Evolutionary conservation across 1,140 invertebrate genomes (phyloP).

Genomic region (Diplogasteroides magnus): DNA sequence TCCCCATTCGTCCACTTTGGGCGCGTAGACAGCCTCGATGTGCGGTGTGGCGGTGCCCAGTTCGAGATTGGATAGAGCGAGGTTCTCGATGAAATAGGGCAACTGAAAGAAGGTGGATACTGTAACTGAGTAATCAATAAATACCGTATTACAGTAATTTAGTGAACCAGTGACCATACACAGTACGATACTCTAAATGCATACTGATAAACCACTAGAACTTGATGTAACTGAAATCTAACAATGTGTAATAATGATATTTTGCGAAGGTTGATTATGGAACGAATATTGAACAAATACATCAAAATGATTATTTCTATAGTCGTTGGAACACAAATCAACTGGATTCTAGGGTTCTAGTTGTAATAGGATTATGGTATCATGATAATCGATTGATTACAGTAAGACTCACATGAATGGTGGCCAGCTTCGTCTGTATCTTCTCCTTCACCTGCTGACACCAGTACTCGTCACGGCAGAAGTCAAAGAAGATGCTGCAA

Average conservation of each 20-base stretch:
- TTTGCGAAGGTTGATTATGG: too few species aligned
- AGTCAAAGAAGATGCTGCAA: slow-evolving; percentile 73
- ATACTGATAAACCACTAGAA: too few species aligned
- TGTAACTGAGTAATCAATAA: slow-evolving; percentile 10
- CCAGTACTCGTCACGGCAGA: slow-evolving; percentile 66
- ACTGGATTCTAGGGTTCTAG: too few species aligned
- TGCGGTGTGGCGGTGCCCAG: slow-evolving; percentile 72
- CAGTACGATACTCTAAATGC: too few species aligned
- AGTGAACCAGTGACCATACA: too few species aligned
- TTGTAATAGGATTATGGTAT: too few species aligned
- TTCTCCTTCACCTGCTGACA: slow-evolving; percentile 65
- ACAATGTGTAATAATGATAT: too few species aligned
- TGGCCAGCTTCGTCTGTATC: slow-evolving; percentile 77
- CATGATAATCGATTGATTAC: too few species aligned
- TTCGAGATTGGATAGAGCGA: slow-evolving; percentile 71
- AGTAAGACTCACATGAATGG: slow-evolving; percentile 68
- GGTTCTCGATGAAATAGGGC: slow-evolving; percentile 79
- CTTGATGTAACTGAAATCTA: too few species aligned
- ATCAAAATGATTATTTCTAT: too few species aligned
- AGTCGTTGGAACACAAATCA: too few species aligned
- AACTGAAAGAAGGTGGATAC: slow-evolving; percentile 59
- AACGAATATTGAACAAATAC: too few species aligned
- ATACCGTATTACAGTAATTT: background rate
- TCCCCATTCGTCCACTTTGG: slow-evolving; percentile 73
- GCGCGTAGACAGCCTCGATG: slow-evolving; percentile 70